Percentiles rank a stretch among this genome's conserved stretches.
phyloP scores from a whole-genome alignment of 2,113 vertebrate species.

The Arizona elegans region DNA sequence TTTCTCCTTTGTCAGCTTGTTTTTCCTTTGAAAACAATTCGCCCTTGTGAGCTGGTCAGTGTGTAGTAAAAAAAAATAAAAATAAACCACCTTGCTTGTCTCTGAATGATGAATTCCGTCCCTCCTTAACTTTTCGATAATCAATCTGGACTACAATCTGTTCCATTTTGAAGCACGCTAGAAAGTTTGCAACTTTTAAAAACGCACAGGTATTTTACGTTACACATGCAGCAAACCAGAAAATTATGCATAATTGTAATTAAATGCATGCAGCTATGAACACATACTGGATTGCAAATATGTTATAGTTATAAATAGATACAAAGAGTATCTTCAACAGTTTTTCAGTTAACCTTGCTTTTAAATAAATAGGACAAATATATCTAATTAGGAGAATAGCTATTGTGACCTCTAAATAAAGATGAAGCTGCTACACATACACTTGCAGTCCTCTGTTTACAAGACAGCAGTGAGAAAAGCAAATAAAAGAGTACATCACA shows the following conservation, averaged over 20 bases:
- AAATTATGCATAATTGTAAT: background rate
- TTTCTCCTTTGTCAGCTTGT: slow-evolving; percentile 51
- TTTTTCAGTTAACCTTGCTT: background rate
- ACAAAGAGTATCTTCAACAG: background rate
- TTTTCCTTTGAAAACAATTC: slow-evolving; percentile 38
- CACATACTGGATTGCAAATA: background rate
- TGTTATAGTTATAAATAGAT: background rate
- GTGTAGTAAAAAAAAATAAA: background rate
- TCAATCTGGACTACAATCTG: background rate
- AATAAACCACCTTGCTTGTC: slow-evolving; percentile 39
- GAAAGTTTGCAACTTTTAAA: background rate
- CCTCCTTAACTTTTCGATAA: background rate
- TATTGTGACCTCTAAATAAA: background rate
- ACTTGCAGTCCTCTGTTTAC: background rate
- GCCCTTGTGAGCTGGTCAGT: slow-evolving; percentile 35
- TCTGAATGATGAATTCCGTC: slow-evolving; percentile 30
- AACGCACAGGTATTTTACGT: background rate
- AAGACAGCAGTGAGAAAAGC: background rate
- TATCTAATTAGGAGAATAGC: background rate
- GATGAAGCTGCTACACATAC: background rate
- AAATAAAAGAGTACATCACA: background rate
- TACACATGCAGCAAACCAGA: background rate
- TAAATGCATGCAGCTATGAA: background rate
- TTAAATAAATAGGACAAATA: background rate
- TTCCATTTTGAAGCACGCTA: background rate